These are phyloP conservation scores for Actinia equina DNA, from an alignment of 64 coral and sea anemone species.

Conservation along the genomic window DNA sequence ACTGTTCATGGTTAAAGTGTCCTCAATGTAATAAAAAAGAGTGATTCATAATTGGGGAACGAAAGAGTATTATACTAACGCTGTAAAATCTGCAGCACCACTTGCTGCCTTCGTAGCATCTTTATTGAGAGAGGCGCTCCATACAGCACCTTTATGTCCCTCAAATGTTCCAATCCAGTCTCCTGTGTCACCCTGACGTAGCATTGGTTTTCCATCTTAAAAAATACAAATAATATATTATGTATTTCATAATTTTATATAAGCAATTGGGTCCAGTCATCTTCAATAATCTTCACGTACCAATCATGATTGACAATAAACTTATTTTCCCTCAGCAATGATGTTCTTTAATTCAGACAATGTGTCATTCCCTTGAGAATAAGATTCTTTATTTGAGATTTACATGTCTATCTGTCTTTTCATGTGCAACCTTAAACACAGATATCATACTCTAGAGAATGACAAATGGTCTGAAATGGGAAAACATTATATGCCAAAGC, in stretches of 20 bases:
- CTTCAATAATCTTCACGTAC: too few relatives aligned
- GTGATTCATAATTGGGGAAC: not conserved
- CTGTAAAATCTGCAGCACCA: constrained; percentile 91
- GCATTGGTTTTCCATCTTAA: constrained; percentile 95
- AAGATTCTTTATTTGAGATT: too few relatives aligned
- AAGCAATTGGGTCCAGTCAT: too few relatives aligned
- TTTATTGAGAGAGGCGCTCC: constrained; percentile 81
- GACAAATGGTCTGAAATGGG: too few relatives aligned
- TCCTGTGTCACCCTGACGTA: constrained; percentile 91
- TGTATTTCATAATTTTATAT: not conserved
- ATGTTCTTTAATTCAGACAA: too few relatives aligned
- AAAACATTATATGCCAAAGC: too few relatives aligned
- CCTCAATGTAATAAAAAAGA: not conserved
- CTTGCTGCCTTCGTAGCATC: constrained; percentile 84
- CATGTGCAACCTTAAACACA: too few relatives aligned
- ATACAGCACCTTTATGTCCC: constrained; percentile 94
- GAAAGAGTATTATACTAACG: constrained; percentile 46
- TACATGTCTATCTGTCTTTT: too few relatives aligned
- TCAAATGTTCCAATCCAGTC: constrained; percentile 99
- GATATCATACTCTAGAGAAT: too few relatives aligned
- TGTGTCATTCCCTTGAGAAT: too few relatives aligned
- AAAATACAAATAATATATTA: not conserved
- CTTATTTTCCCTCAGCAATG: too few relatives aligned
- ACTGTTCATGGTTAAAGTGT: not conserved
- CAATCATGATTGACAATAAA: too few relatives aligned